phyloP scores from a whole-genome alignment of 2,888 invertebrate genomes.

The Gonocerus acuteangulatus region DNA sequence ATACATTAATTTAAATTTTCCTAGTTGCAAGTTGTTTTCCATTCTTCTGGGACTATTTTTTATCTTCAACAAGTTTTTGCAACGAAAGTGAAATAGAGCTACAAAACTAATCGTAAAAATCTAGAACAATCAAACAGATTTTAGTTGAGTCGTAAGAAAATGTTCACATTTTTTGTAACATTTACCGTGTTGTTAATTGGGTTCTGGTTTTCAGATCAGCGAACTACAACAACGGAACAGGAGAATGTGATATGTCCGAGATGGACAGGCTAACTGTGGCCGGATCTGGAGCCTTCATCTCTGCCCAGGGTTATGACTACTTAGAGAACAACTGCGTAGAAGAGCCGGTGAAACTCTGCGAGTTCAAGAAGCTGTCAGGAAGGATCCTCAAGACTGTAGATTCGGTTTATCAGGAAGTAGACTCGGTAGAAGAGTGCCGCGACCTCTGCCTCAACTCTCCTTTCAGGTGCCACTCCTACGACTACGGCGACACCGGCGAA shows the following conservation, averaged over 20 bases:
- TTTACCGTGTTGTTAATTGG: too few relatives aligned
- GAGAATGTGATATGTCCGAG: constrained; percentile 78
- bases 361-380: constrained; percentile 82
- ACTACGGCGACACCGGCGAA: constrained; percentile 87
- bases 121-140: too few relatives aligned
- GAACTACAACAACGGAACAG: constrained; percentile 78
- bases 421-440: constrained; percentile 79
- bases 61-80: too few relatives aligned
- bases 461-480: constrained; percentile 85
- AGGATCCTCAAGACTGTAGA: constrained; percentile 89
- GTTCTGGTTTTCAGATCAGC: constrained; percentile 72
- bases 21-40: too few relatives aligned
- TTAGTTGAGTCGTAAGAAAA: too few relatives aligned
- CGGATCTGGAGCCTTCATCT: constrained; percentile 68
- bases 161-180: too few relatives aligned
- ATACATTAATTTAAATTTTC: too few relatives aligned
- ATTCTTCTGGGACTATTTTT: too few relatives aligned
- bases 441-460: constrained; percentile 83
- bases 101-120: too few relatives aligned
- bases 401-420: constrained; percentile 83
- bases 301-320: constrained; percentile 59
- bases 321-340: constrained; percentile 89
- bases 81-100: too few relatives aligned
- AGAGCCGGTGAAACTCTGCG: constrained; percentile 88
- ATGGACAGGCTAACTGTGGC: constrained; percentile 87